Evolutionary conservation across 2,888 invertebrate species (phyloP).

Genomic region (Caenorhabditis parvicauda): DNA sequence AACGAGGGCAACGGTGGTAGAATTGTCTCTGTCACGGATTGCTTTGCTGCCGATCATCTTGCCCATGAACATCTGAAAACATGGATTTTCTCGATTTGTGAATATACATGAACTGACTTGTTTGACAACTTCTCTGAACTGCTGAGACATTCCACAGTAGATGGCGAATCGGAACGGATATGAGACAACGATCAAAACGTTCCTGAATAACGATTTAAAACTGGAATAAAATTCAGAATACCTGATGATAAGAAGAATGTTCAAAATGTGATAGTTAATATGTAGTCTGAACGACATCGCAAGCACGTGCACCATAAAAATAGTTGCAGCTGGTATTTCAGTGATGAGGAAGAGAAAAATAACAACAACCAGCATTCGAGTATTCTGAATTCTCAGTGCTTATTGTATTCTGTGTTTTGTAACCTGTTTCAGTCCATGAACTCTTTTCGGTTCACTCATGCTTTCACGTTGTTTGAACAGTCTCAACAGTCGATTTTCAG

Average conservation of each 20-base stretch:
- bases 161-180: conserved; percentile 88
- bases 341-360: conserved; percentile 53
- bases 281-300: conserved; percentile 46
- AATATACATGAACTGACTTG: conserved; percentile 14
- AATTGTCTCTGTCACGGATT: conserved; percentile 37
- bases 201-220: conserved; percentile 65
- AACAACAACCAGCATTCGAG: conserved; percentile 65
- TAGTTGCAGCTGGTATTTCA: conserved; percentile 63
- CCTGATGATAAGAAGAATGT: conserved; percentile 55
- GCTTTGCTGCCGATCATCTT: conserved; percentile 26
- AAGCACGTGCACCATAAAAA: conserved; percentile 57
- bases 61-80: conserved; percentile 37
- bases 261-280: conserved; percentile 52
- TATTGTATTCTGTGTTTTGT: neutral
- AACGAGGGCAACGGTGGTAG: conserved; percentile 33
- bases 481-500: conserved; percentile 24
- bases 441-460: conserved; percentile 51
- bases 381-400: conserved; percentile 66
- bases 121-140: conserved; percentile 53
- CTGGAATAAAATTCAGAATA: conserved; percentile 7
- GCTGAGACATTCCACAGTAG: conserved; percentile 71
- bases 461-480: conserved; percentile 38
- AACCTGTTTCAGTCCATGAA: conserved; percentile 56
- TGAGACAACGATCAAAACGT: conserved; percentile 85
- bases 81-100: neutral